These are phyloP conservation scores for Trichoplusia ni DNA, from an alignment of 1,140 invertebrate genomes.

Conservation along the genomic window DNA sequence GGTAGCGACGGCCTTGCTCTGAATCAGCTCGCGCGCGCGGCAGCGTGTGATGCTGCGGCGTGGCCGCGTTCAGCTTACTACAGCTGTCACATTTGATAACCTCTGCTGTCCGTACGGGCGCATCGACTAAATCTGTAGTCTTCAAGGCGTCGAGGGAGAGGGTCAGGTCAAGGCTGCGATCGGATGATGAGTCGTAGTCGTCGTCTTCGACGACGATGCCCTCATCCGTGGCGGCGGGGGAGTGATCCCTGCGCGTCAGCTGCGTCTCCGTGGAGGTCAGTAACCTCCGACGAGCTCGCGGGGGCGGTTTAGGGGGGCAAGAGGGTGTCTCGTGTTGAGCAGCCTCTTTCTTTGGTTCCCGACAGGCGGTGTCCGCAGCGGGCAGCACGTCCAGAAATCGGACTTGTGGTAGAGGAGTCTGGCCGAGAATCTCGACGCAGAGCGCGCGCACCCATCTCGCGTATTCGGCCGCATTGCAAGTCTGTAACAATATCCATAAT, in stretches of 20 bases:
- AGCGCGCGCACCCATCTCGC: conserved; percentile 74
- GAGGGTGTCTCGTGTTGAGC: conserved; percentile 53
- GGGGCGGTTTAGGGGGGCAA: conserved; percentile 69
- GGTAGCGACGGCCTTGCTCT: conserved; percentile 67
- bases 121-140: conserved; percentile 66
- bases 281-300: conserved; percentile 67
- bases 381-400: conserved; percentile 72
- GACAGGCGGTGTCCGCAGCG: conserved; percentile 64
- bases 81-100: conserved; percentile 75
- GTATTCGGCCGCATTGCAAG: conserved; percentile 77
- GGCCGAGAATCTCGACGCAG: conserved; percentile 75
- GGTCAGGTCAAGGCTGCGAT: conserved; percentile 75
- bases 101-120: conserved; percentile 63
- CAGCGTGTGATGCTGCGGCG: conserved; percentile 68
- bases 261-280: conserved; percentile 67
- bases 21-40: conserved; percentile 68
- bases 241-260: conserved; percentile 67
- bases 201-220: conserved; percentile 80
- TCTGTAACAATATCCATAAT: conserved; percentile 64
- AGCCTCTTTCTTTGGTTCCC: conserved; percentile 65
- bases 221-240: conserved; percentile 75
- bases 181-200: conserved; percentile 80
- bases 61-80: conserved; percentile 64
- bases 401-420: conserved; percentile 74
- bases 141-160: conserved; percentile 72